Conservation (phyloP, 2,888 invertebrate genomes). For the Sepiola atlantica region DNA sequence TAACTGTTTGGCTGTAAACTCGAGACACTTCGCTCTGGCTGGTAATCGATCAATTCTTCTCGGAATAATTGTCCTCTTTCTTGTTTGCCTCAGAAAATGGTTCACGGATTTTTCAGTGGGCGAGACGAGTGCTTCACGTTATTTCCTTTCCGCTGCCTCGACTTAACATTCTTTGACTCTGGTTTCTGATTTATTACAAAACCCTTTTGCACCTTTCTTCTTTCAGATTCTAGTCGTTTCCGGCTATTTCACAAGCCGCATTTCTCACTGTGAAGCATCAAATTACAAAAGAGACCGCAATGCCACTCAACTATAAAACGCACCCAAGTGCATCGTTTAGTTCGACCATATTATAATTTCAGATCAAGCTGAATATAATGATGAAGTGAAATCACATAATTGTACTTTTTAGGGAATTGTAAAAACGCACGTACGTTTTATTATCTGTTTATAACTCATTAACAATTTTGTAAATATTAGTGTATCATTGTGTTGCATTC, state of each 20-base stretch:
- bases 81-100: neutral
- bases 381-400: no score
- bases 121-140: neutral
- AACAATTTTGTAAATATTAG: no score
- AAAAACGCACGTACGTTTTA: no score
- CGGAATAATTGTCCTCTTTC: neutral
- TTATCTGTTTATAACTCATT: no score
- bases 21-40: neutral
- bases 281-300: neutral
- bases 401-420: no score
- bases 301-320: neutral
- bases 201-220: neutral
- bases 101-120: neutral
- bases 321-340: neutral
- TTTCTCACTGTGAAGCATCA: neutral
- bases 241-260: neutral
- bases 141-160: neutral
- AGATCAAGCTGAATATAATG: no score
- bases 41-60: neutral
- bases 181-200: neutral
- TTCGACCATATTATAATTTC: neutral
- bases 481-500: no score
- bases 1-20: neutral
- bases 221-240: neutral
- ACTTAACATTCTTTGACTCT: neutral